These are phyloP conservation scores for Terebella lapidaria DNA, from an alignment of 2,888 invertebrate genomes.

Conservation along the genomic window DNA sequence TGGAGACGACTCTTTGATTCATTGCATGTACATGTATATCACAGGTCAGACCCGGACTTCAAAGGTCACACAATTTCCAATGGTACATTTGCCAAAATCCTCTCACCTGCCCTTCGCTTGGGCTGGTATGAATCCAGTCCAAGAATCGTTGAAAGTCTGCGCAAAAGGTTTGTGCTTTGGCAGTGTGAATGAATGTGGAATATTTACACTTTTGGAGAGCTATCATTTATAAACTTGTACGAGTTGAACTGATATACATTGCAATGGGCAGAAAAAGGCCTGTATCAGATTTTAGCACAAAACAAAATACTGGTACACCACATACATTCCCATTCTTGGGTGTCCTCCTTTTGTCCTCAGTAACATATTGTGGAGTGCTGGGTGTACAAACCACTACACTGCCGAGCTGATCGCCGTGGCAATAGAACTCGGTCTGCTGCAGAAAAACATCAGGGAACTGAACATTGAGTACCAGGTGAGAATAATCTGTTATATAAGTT, in stretches of 20 bases:
- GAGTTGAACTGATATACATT: no score
- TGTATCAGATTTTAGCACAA: no score
- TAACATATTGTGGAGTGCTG: constrained; percentile 55
- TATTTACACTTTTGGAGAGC: no score
- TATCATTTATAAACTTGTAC: no score
- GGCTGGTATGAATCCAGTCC: constrained; percentile 64
- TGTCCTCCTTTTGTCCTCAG: neutral
- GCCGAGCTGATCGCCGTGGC: constrained; percentile 57
- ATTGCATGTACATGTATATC: no score
- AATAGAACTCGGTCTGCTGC: constrained; percentile 55
- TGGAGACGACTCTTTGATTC: no score
- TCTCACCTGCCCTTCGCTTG: constrained; percentile 63
- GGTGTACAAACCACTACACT: constrained; percentile 62
- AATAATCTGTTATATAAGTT: neutral
- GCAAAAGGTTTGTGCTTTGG: constrained; percentile 8
- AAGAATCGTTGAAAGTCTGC: constrained; percentile 26
- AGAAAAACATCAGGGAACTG: constrained; percentile 54
- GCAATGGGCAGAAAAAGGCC: no score
- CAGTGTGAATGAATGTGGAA: no score
- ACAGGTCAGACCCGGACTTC: constrained; percentile 43
- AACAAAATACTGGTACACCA: no score
- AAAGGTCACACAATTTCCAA: constrained; percentile 62
- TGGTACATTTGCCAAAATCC: constrained; percentile 64
- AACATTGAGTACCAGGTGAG: constrained; percentile 33
- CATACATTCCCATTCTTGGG: no score